A percentile compares a stretch with the other conserved stretches of the same genome.
Evolutionary conservation across 2,113 vertebrate genomes (phyloP).

Genomic region (Sitta europaea): DNA sequence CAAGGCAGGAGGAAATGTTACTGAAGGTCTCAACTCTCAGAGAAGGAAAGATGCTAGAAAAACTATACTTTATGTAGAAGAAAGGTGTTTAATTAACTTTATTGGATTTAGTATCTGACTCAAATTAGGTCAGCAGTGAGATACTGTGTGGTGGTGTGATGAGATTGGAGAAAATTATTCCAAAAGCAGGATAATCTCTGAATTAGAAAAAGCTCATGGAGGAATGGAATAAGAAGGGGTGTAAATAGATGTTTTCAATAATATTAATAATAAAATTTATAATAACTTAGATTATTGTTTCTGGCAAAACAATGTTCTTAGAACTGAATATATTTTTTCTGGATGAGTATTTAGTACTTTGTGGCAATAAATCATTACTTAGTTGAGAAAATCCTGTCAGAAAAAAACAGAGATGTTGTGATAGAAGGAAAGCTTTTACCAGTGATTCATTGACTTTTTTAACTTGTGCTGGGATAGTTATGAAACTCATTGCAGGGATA

Average conservation of each 20-base stretch:
- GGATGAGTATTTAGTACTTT: not conserved
- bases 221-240: not conserved
- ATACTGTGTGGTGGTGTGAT: not conserved
- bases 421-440: not conserved
- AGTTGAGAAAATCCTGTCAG: not conserved
- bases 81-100: not conserved
- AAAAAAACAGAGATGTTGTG: not conserved
- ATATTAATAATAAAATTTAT: not conserved
- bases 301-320: not conserved
- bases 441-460: not conserved
- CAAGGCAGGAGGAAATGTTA: not conserved
- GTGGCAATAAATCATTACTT: not conserved
- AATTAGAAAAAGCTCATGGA: not conserved
- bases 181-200: conserved; percentile 23
- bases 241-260: not conserved
- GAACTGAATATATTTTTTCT: not conserved
- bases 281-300: not conserved
- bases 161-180: not conserved
- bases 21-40: not conserved
- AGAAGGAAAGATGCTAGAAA: not conserved
- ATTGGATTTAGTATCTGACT: not conserved
- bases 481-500: not conserved
- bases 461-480: not conserved
- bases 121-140: not conserved
- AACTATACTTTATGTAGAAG: not conserved